phyloP scores from a whole-genome alignment of 1,140 invertebrate genomes.

The Scylla paramamosain region DNA sequence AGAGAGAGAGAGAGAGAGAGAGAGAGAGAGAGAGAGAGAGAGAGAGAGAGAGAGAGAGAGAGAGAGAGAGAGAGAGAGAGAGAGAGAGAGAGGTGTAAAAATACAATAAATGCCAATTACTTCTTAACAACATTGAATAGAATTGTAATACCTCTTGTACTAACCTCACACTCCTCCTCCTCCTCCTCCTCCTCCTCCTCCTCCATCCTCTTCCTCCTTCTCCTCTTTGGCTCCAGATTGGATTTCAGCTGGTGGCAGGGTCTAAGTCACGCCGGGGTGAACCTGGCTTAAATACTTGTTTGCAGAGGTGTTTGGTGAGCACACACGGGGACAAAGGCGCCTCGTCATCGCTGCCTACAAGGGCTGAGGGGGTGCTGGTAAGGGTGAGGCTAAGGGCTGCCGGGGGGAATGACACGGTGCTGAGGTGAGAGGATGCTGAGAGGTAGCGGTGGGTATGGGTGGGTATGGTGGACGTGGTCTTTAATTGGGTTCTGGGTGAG shows the following conservation, averaged over 20 bases:
- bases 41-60: not conserved
- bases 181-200: not conserved
- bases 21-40: too few species aligned
- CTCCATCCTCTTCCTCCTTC: not conserved
- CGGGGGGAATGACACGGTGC: not conserved
- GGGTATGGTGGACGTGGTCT: too few species aligned
- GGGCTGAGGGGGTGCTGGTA: not conserved
- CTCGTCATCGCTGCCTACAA: not conserved
- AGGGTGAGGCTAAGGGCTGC: not conserved
- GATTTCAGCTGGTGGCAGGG: not conserved
- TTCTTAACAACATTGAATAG: not conserved
- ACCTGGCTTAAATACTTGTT: slow-evolving; percentile 46
- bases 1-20: too few species aligned
- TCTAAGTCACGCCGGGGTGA: not conserved
- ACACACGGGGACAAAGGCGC: slow-evolving; percentile 17
- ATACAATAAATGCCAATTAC: not conserved
- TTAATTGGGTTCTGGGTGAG: too few species aligned
- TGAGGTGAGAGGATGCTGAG: not conserved
- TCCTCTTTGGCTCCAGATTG: slow-evolving; percentile 33
- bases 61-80: not conserved
- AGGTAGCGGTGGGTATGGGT: too few species aligned
- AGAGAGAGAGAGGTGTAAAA: not conserved
- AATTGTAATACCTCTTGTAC: not conserved
- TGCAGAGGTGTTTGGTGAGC: slow-evolving; percentile 38
- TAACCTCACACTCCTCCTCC: not conserved